phyloP scores from a whole-genome alignment of 2,113 vertebrate species.

The Hiodon alosoides region DNA sequence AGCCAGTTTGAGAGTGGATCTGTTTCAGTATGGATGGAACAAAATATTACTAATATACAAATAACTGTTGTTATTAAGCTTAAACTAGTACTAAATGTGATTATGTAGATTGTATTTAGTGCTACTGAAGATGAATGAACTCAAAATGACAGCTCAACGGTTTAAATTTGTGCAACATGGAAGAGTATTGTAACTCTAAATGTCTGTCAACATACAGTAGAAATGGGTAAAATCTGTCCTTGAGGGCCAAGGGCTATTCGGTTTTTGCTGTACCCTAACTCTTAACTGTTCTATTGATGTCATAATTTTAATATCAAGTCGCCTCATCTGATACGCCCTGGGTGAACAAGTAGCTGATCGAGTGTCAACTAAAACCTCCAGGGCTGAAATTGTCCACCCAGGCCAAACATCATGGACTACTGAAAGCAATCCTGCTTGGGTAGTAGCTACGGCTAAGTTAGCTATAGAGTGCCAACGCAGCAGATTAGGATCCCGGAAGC shows the following conservation, averaged over 20 bases:
- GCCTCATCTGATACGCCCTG: neutral
- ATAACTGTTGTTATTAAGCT: neutral
- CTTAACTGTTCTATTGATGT: neutral
- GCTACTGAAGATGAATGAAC: neutral
- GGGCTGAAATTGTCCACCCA: neutral
- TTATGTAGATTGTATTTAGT: neutral
- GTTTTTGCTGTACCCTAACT: neutral
- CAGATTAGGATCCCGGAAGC: neutral
- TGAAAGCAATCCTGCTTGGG: neutral
- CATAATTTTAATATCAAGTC: constrained; percentile 7
- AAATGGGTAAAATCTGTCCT: neutral
- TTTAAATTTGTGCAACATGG: neutral
- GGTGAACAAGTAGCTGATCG: neutral
- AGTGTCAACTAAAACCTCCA: neutral
- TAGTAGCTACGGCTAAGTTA: neutral
- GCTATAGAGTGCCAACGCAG: neutral
- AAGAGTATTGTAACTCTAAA: neutral
- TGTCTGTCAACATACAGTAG: neutral
- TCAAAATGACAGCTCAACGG: neutral
- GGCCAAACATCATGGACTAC: neutral
- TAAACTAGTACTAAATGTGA: neutral
- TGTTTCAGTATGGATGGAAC: constrained; percentile 1
- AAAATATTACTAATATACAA: neutral
- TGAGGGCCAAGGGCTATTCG: neutral
- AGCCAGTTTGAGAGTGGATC: neutral